Conservation (phyloP, 2,113 vertebrate species). For the Craseonycteris thonglongyai region DNA sequence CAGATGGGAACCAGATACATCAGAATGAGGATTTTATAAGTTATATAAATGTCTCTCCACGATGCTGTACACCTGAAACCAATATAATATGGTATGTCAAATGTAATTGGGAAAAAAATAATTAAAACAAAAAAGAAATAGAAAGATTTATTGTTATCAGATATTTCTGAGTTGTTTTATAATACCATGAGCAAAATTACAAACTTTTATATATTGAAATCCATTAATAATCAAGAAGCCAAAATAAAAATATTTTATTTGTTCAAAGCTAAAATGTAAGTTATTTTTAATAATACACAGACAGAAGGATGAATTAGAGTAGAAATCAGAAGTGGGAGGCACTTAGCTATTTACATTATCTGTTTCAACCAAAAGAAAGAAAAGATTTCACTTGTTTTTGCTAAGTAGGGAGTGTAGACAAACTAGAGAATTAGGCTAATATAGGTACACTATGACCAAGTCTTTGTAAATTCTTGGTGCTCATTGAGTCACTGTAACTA, state of each 20-base stretch:
- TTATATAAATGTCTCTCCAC: too few relatives aligned
- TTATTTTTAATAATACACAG: constrained; percentile 22
- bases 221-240: not conserved
- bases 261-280: not conserved
- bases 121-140: too few relatives aligned
- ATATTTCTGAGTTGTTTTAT: constrained; percentile 25
- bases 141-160: not conserved
- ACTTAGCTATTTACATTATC: not conserved
- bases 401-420: not conserved
- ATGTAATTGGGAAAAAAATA: too few relatives aligned
- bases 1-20: too few relatives aligned
- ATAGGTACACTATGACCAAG: not conserved
- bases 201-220: constrained; percentile 7
- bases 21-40: too few relatives aligned
- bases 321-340: not conserved
- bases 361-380: not conserved
- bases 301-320: not conserved
- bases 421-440: not conserved
- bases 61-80: too few relatives aligned
- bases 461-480: constrained; percentile 21
- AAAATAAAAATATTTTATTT: not conserved
- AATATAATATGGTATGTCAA: too few relatives aligned
- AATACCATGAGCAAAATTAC: not conserved
- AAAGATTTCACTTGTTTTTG: not conserved
- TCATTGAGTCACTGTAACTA: constrained; percentile 5